Evolutionary conservation across 2,113 vertebrate genomes (phyloP), one percentile per base, ranked within the genome.

Genomic region (Eidolon helvum): DNA sequence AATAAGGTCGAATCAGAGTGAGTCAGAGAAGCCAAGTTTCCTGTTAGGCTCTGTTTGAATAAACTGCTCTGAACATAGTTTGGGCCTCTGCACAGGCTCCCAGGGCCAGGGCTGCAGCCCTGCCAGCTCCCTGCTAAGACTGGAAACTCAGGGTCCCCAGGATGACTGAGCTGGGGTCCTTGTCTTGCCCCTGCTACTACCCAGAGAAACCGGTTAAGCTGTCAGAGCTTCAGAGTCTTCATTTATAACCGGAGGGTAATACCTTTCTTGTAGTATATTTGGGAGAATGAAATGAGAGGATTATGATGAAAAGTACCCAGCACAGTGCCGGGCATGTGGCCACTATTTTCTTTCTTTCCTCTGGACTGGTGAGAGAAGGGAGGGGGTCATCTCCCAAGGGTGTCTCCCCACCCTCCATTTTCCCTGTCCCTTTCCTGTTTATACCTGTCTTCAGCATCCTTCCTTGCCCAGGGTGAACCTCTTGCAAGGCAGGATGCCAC

Each of bases 11-110:
- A 94, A 95, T 98, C 93, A 79, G 86, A 95, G 57, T 95, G 96
- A 97, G 97, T 96, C 95, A 93, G 89, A 93, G 93, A 90, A 96
- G 97, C 96, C 97, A 95, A 97, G 92, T 97, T 97, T 97, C 97
- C 97, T 97, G 93, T 96, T 95, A 93, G 95, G 71, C 94, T 94
- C 79, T 91, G 77, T 93, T 97, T 96, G 97, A 97, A 96, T 97
- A 97, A 96, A 97, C 95, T 79, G 57, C 87, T 97, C 93, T 94
- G 96, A 90, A 77, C 93, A 89, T 83, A 96, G 94, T 90, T 55
- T 91, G 92, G 92, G 84, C 92, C 97, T 97, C 93, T 55, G 45
- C 45, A 33, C 50, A 66, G 80, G 65, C 65, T 80, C 65, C 40
- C 9, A 1, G 10, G 85, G 91, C 94, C 94, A 92, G 94, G 74